Evolutionary conservation across 2,888 invertebrate species (phyloP), one percentile per base, ranked within the genome.

Genomic region (Liposcelis brunnea): DNA sequence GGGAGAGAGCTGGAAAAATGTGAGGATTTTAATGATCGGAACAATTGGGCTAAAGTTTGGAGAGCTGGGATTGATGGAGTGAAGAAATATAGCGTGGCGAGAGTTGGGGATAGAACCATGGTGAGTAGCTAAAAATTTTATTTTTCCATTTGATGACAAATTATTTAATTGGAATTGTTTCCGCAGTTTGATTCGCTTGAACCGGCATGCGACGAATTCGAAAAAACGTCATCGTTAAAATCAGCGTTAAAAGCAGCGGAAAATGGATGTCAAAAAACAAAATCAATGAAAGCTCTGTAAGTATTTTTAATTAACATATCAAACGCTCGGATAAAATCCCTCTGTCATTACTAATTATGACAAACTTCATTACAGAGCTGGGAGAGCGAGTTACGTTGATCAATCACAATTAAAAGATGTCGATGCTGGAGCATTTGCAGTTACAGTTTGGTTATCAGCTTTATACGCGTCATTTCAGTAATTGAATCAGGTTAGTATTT

Each of bases 41-140:
- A 53, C 55, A 56, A 66, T 0, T 80, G 78, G 78, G 52, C 67
- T 6, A 50, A 56, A 1, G 74, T 75, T 1, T 69, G 73, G 61
- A 59, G 65, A 31, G 61, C 58, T 15, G 76, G 73, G 0, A 66
- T 78, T 50, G 59, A 66, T 16, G 71, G 75, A 1, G 69, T 83
- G 31, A 67, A 69, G 52, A 74, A 70, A 56, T 82, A 85, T 55
- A 80, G 82, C 2, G 74, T 76, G 43, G 84, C 83, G 0, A 69
- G 70, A 52, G 68, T 73, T 2, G 83, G 84, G 0, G 80, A 84
- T 55, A 68, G 83, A 52, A 83, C 84, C 18, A 76, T 85, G 79
- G 80, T 83, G 50, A 43, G 37, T 19, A 16, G 14, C 33, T 11
- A n/a, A 33, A 46, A 35, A 15, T 34, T 8, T 47, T 26, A 7